Evolutionary conservation across 2,888 invertebrate species (phyloP).

Genomic region (Amorpha juglandis): DNA sequence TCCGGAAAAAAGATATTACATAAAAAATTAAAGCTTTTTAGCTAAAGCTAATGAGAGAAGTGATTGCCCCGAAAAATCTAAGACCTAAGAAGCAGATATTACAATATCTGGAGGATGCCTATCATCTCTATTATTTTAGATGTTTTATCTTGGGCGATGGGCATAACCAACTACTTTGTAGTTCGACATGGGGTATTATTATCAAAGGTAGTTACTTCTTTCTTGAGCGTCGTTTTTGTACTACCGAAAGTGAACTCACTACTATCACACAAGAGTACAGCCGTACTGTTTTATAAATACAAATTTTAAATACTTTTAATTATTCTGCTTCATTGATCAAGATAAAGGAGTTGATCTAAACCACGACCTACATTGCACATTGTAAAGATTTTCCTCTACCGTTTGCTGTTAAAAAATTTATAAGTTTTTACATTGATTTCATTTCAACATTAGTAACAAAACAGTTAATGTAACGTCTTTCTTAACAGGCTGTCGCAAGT

Average conservation of each 20-base stretch:
- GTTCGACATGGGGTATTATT: neutral
- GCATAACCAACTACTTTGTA: neutral
- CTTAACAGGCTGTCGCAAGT: slow-evolving; percentile 40
- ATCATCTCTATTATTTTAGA: too few relatives aligned
- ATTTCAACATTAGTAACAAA: slow-evolving; percentile 30
- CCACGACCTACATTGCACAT: neutral
- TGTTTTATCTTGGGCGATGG: too few relatives aligned
- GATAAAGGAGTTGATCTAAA: neutral
- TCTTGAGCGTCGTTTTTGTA: neutral
- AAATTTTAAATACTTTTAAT: neutral
- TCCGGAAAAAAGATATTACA: too few relatives aligned
- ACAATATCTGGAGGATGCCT: too few relatives aligned
- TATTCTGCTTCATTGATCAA: neutral
- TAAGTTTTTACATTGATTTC: slow-evolving; percentile 15
- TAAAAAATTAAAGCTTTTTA: too few relatives aligned
- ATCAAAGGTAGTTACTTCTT: neutral
- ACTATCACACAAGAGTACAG: neutral
- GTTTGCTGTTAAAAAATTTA: slow-evolving; percentile 10
- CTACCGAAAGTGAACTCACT: too few relatives aligned
- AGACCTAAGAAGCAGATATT: too few relatives aligned
- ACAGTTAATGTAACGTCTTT: slow-evolving; percentile 35
- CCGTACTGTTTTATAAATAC: neutral
- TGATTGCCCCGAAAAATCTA: too few relatives aligned
- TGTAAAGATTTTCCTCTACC: neutral
- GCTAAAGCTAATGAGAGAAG: too few relatives aligned